Evolutionary conservation across 2,888 invertebrate genomes (phyloP).

Genomic region (Stenotaenia linearis): DNA sequence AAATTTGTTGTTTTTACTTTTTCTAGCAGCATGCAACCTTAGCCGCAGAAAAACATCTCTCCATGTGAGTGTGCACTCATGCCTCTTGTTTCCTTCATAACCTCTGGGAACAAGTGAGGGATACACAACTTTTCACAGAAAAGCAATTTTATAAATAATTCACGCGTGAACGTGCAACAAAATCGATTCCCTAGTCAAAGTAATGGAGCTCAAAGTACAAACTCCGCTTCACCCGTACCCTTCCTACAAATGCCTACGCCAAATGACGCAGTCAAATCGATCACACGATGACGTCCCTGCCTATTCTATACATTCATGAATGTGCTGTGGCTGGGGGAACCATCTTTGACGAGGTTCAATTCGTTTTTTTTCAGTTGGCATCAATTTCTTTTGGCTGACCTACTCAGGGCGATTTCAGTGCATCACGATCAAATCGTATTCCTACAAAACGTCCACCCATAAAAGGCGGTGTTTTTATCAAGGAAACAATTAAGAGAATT

Average conservation of each 20-base stretch:
- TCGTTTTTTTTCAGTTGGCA: background rate
- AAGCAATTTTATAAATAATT: conserved; percentile 35
- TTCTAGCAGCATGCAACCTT: conserved; percentile 7
- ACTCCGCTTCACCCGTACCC: conserved; percentile 4
- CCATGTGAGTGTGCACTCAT: conserved; percentile 23
- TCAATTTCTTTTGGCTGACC: conserved; percentile 10
- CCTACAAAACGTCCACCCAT: background rate
- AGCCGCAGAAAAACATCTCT: conserved; percentile 17
- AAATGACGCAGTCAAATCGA: conserved; percentile 3
- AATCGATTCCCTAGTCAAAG: conserved; percentile 33
- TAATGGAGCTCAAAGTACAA: conserved; percentile 32
- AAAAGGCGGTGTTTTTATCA: conserved; percentile 28
- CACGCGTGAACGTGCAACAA: conserved; percentile 34
- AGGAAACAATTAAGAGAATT: conserved; percentile 33
- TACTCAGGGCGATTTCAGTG: background rate
- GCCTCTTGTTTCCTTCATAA: conserved; percentile 32
- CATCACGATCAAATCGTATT: conserved; percentile 8
- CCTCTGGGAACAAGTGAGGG: conserved; percentile 33
- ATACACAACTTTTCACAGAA: conserved; percentile 31
- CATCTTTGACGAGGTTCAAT: background rate
- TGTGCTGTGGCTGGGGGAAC: background rate
- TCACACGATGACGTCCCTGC: background rate
- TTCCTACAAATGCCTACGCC: background rate
- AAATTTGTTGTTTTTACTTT: background rate
- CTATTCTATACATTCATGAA: background rate